phyloP scores from a whole-genome alignment of 1,140 invertebrate genomes.

The Coenobita brevimanus region DNA sequence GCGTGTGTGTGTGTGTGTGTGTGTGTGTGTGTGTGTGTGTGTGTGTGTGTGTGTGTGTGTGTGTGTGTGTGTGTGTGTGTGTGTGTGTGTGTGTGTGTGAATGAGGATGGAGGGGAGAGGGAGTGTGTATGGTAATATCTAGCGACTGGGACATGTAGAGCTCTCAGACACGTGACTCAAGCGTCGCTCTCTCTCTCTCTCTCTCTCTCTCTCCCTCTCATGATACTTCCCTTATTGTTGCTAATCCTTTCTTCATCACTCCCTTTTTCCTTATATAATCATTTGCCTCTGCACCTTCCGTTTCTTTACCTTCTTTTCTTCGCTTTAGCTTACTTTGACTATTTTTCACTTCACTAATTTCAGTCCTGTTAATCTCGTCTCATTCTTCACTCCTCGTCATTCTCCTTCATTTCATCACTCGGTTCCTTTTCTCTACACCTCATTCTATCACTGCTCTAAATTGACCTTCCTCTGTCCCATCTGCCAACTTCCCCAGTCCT shows the following conservation, averaged over 20 bases:
- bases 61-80: too few relatives aligned
- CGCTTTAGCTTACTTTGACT: background rate
- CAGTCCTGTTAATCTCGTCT: background rate
- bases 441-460: too few relatives aligned
- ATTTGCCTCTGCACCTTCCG: background rate
- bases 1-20: too few relatives aligned
- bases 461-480: too few relatives aligned
- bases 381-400: background rate
- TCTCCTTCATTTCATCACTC: too few relatives aligned
- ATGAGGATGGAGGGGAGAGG: constrained; percentile 9
- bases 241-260: background rate
- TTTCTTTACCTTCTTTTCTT: background rate
- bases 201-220: constrained; percentile 2
- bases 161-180: background rate
- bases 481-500: too few relatives aligned
- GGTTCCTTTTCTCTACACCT: too few relatives aligned
- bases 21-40: too few relatives aligned
- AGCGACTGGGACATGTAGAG: background rate
- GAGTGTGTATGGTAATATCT: background rate
- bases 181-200: background rate
- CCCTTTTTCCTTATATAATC: background rate
- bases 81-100: background rate
- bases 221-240: background rate
- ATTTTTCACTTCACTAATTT: background rate
- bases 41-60: too few relatives aligned